Conservation (phyloP, 2,797 vertebrate genomes). For the Bovichtus variegatus region DNA sequence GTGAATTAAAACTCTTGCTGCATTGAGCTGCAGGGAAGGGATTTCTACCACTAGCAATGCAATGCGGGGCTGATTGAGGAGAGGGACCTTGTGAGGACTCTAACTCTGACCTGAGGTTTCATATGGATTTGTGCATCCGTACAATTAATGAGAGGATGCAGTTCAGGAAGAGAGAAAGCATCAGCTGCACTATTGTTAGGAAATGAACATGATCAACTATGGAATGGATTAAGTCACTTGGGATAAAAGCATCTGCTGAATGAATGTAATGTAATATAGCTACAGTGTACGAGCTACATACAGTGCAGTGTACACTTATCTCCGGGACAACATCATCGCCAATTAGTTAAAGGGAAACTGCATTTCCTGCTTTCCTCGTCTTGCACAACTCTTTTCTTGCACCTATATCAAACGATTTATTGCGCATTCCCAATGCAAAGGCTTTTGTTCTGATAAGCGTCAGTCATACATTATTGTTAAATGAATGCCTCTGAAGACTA, state of each 20-base stretch:
- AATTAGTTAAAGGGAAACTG: background rate
- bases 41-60: constrained; percentile 51
- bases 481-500: background rate
- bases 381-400: background rate
- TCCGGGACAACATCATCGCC: background rate
- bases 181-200: background rate
- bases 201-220: background rate
- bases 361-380: background rate
- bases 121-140: constrained; percentile 47
- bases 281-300: background rate
- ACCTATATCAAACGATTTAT: background rate
- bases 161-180: background rate
- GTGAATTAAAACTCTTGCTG: constrained; percentile 33
- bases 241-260: background rate
- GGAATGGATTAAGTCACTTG: background rate
- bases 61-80: background rate
- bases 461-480: background rate
- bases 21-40: constrained; percentile 44
- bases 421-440: background rate
- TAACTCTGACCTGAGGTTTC: constrained; percentile 46
- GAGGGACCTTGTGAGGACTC: constrained; percentile 42
- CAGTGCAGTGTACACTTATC: background rate
- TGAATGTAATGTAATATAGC: background rate
- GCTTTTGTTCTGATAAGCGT: background rate
- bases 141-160: constrained; percentile 12